Evolutionary conservation across 2,797 vertebrate genomes (phyloP).

Genomic region (Knipowitschia caucasica): DNA sequence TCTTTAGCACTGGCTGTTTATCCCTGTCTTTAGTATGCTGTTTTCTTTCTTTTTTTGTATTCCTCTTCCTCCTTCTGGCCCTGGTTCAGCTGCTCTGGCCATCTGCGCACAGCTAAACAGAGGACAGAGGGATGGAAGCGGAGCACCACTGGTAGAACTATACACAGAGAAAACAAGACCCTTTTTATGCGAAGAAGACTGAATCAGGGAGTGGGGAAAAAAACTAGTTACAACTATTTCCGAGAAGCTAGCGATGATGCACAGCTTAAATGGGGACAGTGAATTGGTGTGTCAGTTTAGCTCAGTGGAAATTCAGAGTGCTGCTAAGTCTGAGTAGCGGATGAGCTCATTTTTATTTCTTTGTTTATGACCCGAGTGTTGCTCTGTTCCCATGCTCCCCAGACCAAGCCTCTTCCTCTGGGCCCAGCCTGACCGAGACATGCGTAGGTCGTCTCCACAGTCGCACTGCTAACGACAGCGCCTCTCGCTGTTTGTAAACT

Average conservation of each 20-base stretch:
- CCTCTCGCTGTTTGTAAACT: slow-evolving; percentile 65
- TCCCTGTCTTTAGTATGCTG: slow-evolving; percentile 26
- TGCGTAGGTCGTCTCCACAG: no score
- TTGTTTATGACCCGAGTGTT: slow-evolving; percentile 28
- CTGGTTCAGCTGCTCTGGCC: slow-evolving; percentile 76
- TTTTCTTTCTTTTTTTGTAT: slow-evolving; percentile 19
- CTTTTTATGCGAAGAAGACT: slow-evolving; percentile 33
- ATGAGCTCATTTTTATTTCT: slow-evolving; percentile 60
- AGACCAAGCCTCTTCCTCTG: slow-evolving; percentile 66
- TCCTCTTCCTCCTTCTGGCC: slow-evolving; percentile 54
- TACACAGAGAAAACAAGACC: slow-evolving; percentile 24
- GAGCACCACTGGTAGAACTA: slow-evolving; percentile 22
- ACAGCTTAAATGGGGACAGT: slow-evolving; percentile 53
- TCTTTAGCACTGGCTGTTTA: slow-evolving; percentile 36
- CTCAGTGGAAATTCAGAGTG: slow-evolving; percentile 60
- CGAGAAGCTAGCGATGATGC: slow-evolving; percentile 46
- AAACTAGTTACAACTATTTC: slow-evolving; percentile 39
- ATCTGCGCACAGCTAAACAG: slow-evolving; percentile 77
- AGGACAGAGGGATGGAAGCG: slow-evolving; percentile 62
- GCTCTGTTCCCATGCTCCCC: slow-evolving; percentile 63
- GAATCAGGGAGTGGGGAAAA: slow-evolving; percentile 33
- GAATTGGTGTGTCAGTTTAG: slow-evolving; percentile 41
- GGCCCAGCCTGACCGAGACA: slow-evolving; percentile 32
- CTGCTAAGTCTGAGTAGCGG: slow-evolving; percentile 46
- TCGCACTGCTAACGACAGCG: slow-evolving; percentile 32